These are phyloP conservation scores for Cetonia aurata DNA, from an alignment of 2,888 invertebrate species.

Conservation along the genomic window DNA sequence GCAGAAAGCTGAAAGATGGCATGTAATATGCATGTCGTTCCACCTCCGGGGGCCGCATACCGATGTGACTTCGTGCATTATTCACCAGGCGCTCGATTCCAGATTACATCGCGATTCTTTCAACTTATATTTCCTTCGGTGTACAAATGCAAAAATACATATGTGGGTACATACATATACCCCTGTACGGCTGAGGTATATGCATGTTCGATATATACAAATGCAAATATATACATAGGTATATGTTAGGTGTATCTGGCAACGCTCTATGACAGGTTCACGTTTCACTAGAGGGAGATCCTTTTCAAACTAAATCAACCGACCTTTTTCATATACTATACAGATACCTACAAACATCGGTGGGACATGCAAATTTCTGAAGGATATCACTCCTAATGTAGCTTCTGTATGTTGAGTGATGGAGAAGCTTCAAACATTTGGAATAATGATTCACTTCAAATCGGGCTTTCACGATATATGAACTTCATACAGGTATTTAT, in stretches of 20 bases:
- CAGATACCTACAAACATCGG: neutral
- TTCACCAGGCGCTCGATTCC: conserved; percentile 59
- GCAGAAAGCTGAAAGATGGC: conserved; percentile 56
- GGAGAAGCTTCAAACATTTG: too few relatives aligned
- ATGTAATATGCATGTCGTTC: conserved; percentile 57
- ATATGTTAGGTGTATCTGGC: too few relatives aligned
- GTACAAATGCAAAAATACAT: neutral
- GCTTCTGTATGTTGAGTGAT: neutral
- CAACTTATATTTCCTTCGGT: conserved; percentile 43
- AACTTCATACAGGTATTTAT: neutral
- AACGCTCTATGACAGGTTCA: conserved; percentile 41
- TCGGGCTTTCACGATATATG: neutral
- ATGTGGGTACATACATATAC: conserved; percentile 10
- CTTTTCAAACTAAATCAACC: conserved; percentile 31
- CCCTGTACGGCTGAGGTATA: conserved; percentile 2
- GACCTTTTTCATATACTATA: conserved; percentile 7
- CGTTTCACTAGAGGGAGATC: conserved; percentile 26
- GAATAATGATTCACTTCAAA: neutral
- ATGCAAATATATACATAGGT: neutral
- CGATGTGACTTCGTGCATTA: conserved; percentile 59
- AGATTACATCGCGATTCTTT: conserved; percentile 60
- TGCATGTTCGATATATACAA: conserved; percentile 34
- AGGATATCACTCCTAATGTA: conserved; percentile 18
- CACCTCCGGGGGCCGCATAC: conserved; percentile 56
- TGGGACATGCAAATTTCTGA: conserved; percentile 17